Evolutionary conservation across 2,113 vertebrate genomes (phyloP).

Genomic region (Morone saxatilis): DNA sequence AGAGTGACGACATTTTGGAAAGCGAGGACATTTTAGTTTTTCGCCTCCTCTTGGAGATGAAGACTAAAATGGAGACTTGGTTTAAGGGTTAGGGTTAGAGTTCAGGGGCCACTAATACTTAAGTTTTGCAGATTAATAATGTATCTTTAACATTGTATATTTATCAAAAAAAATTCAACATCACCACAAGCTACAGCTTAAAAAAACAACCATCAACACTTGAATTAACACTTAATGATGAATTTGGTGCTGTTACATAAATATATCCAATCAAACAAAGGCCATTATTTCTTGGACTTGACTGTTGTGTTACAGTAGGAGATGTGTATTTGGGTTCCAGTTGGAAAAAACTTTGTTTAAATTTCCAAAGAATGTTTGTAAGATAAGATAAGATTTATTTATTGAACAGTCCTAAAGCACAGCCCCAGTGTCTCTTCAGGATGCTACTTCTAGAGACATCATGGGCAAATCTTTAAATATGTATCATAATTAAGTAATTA

Average conservation of each 20-base stretch:
- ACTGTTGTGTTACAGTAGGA: background rate
- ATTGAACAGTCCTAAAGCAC: background rate
- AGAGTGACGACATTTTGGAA: conserved; percentile 3
- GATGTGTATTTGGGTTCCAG: background rate
- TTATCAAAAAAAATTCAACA: background rate
- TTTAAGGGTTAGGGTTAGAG: background rate
- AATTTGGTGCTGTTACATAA: background rate
- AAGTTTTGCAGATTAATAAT: background rate
- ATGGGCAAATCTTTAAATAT: background rate
- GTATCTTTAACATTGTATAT: background rate
- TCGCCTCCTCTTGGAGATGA: background rate
- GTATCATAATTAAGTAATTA: background rate
- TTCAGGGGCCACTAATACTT: background rate
- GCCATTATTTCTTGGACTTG: background rate
- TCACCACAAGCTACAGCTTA: background rate
- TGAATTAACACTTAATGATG: background rate
- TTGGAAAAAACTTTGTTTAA: background rate
- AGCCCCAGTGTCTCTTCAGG: background rate
- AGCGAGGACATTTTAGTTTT: background rate
- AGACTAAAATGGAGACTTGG: background rate
- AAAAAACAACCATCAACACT: background rate
- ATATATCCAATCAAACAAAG: background rate
- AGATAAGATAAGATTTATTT: background rate
- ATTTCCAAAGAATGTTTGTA: background rate
- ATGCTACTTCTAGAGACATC: background rate